phyloP scores from a whole-genome alignment of 2,113 vertebrate genomes.

The Sapajus apella region DNA sequence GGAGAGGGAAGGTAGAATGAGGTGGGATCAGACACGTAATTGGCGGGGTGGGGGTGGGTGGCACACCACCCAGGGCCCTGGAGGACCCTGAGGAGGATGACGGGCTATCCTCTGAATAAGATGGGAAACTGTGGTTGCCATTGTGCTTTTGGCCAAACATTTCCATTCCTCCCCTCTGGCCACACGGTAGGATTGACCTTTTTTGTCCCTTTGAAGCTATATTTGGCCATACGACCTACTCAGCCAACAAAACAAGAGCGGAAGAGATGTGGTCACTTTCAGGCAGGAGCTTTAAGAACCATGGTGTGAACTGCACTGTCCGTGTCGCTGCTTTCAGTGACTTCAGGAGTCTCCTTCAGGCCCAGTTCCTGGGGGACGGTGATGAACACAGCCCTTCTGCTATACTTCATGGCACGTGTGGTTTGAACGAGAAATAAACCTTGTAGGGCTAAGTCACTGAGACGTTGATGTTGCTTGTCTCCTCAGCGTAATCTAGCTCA shows the following conservation, averaged over 20 bases:
- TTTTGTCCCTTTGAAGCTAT: background rate
- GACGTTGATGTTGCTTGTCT: background rate
- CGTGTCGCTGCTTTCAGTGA: background rate
- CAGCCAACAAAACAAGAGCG: background rate
- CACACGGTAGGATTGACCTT: background rate
- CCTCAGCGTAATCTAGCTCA: background rate
- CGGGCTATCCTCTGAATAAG: background rate
- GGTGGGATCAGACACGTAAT: background rate
- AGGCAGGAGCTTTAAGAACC: background rate
- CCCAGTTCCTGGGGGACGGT: background rate
- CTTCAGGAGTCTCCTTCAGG: no score
- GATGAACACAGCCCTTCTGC: background rate
- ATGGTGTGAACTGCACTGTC: background rate
- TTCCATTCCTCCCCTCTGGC: background rate
- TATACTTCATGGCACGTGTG: no score
- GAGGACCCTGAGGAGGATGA: background rate
- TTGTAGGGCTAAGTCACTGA: background rate
- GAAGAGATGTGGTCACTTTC: background rate
- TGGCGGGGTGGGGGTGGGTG: background rate
- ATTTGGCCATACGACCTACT: background rate
- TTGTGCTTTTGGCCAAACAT: background rate
- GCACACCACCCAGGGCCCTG: accelerated
- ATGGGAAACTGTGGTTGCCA: background rate
- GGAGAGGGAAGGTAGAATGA: background rate
- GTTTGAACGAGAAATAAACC: background rate